Base-by-base conservation (phyloP, 2,797 vertebrate species). In the Paguma larvata region DNA sequence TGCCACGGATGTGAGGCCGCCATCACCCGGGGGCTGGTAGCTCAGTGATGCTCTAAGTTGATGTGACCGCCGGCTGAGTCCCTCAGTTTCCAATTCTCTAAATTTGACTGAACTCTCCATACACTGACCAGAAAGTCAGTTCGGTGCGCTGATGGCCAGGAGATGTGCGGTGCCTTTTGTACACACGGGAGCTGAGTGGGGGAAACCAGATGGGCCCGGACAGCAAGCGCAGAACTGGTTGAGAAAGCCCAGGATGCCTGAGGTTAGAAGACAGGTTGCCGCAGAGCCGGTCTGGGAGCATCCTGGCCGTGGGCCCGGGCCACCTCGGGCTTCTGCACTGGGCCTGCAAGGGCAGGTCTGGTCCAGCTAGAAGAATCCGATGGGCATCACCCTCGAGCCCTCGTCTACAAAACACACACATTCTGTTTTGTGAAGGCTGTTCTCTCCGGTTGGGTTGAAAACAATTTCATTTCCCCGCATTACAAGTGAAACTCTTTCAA, bases 351-450 rank as follows among this genome's bases (percentile, higher is more conserved):
- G 72, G 63, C 6, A 46, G 70, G 19, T 7, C 8, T 13, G 38
- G 14, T 34, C 8, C 38, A 15, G 25, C 77, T 68, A 62, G 83
- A 91, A 84, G 89, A 51, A 89, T 62, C 23, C 68, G 46, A 25
- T 67, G 11, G 51, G 21, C 32, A 85, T 23, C 3, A 2, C 32
- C 48, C 84, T 82, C 79, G 53, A 84, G 62, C 3, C 13, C 8
- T 23, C 23, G 34, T 27, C 32, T 18, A 9, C 8, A 15, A 80
- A 96, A 88, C 0, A 9, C 0, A 18, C 38, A 12, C 53, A 46
- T 77, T 94, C 11, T 70, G n/a, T 93, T 97, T 87, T 38, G 87
- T 30, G 73, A 91, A 51, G n/a, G 25, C 21, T 56, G 14, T 46
- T 84, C 90, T 78, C 87, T 77, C 77, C 63, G 13, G 34, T 51